Conservation (phyloP, 2,888 invertebrate genomes). For the Tipula vernalis region DNA sequence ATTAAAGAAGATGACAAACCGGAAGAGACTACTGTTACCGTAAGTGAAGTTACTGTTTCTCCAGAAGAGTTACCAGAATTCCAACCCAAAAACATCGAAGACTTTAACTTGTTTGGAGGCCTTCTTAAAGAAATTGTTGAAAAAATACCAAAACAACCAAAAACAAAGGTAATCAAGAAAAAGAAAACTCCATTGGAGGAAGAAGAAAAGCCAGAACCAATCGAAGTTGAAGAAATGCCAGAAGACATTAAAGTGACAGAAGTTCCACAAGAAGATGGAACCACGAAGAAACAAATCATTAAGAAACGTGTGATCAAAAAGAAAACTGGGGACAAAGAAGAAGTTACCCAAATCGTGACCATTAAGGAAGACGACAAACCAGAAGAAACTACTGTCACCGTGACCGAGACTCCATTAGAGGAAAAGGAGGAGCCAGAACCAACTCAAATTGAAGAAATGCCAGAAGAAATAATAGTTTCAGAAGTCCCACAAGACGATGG, state of each 20-base stretch:
- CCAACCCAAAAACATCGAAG: conserved; percentile 24
- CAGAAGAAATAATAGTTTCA: conserved; percentile 30
- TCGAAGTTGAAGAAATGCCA: conserved; percentile 25
- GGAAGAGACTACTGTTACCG: conserved; percentile 28
- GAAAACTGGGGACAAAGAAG: conserved; percentile 25
- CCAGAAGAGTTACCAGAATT: conserved; percentile 19
- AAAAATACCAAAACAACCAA: conserved; percentile 17
- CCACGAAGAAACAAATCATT: conserved; percentile 26
- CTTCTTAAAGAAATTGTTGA: conserved; percentile 23
- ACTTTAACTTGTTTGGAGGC: conserved; percentile 20
- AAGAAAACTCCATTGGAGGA: conserved; percentile 25
- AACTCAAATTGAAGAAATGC: conserved; percentile 22
- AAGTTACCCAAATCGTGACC: conserved; percentile 28
- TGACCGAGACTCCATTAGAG: conserved; percentile 27
- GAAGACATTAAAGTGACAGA: conserved; percentile 22
- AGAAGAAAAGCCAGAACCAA: conserved; percentile 19
- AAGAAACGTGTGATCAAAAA: conserved; percentile 30
- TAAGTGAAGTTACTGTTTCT: conserved; percentile 19
- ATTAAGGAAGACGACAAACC: conserved; percentile 30
- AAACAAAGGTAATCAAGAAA: conserved; percentile 29
- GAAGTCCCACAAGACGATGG: conserved; percentile 19
- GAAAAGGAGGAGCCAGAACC: conserved; percentile 20
- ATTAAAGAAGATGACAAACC: conserved; percentile 31
- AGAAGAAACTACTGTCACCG: conserved; percentile 25
- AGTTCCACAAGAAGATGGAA: conserved; percentile 18